These are phyloP conservation scores for Platycheirus rosarum DNA, from an alignment of 2,888 invertebrate genomes.

Conservation along the genomic window DNA sequence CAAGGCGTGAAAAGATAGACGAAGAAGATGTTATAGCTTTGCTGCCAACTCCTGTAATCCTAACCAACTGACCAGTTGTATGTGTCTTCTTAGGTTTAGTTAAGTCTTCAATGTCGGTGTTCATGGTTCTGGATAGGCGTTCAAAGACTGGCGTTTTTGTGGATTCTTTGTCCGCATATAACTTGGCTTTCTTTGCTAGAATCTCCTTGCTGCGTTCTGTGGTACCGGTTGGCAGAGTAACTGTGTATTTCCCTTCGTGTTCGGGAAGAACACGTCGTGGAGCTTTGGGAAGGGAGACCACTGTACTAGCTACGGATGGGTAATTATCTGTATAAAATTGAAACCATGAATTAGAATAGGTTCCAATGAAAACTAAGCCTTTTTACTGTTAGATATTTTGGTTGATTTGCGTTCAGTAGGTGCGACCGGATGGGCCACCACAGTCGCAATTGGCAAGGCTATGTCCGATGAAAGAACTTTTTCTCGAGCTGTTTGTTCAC, in stretches of 20 bases:
- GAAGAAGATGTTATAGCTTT: slow-evolving; percentile 69
- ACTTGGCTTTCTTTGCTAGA: slow-evolving; percentile 80
- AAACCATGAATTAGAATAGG: not conserved
- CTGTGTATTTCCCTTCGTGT: slow-evolving; percentile 84
- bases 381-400: slow-evolving; percentile 73
- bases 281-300: slow-evolving; percentile 77
- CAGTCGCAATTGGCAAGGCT: slow-evolving; percentile 84
- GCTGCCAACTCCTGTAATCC: slow-evolving; percentile 77
- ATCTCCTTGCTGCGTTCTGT: slow-evolving; percentile 84
- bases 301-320: slow-evolving; percentile 38
- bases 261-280: slow-evolving; percentile 83
- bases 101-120: slow-evolving; percentile 31
- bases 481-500: slow-evolving; percentile 85
- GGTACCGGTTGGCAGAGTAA: slow-evolving; percentile 84
- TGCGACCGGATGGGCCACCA: slow-evolving; percentile 80
- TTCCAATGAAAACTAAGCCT: not conserved
- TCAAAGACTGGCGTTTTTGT: slow-evolving; percentile 79
- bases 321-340: slow-evolving; percentile 28
- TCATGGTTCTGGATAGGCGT: slow-evolving; percentile 76
- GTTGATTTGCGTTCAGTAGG: slow-evolving; percentile 66
- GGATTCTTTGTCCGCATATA: slow-evolving; percentile 80
- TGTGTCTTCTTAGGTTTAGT: slow-evolving; percentile 69
- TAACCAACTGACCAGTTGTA: slow-evolving; percentile 76
- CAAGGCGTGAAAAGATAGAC: slow-evolving; percentile 81
- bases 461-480: slow-evolving; percentile 83